Conservation (phyloP, 2,888 invertebrate genomes). For the Dendrolimus houi region DNA sequence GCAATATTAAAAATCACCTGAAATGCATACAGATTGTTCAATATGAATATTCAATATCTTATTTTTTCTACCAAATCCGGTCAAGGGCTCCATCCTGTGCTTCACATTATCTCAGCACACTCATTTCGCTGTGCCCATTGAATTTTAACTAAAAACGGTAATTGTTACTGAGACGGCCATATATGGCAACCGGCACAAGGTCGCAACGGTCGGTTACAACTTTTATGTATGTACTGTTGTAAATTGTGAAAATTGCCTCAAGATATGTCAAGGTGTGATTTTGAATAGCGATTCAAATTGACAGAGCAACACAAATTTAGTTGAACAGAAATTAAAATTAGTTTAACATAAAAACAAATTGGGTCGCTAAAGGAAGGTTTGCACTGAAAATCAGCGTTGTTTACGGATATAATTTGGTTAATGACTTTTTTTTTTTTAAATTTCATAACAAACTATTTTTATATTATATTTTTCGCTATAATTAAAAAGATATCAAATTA, state of each 20-base stretch:
- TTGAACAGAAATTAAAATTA: too few species aligned
- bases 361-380: too few species aligned
- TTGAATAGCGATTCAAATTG: too few species aligned
- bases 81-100: not conserved
- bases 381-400: too few species aligned
- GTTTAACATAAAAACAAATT: too few species aligned
- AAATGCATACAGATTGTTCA: not conserved
- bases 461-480: too few species aligned
- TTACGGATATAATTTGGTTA: too few species aligned
- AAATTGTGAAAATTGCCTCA: not conserved
- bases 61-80: not conserved
- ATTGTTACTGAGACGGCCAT: conserved; percentile 3
- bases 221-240: not conserved
- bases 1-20: not conserved
- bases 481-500: too few species aligned
- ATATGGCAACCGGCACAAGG: conserved; percentile 6
- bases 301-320: too few species aligned
- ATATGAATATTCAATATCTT: not conserved
- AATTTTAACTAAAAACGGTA: not conserved
- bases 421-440: too few species aligned
- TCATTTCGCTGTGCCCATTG: not conserved
- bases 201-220: not conserved
- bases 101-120: not conserved
- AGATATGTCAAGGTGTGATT: not conserved
- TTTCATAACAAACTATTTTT: too few species aligned